Base-by-base conservation (phyloP, 2,797 vertebrate species). In the Scyliorhinus canicula region DNA sequence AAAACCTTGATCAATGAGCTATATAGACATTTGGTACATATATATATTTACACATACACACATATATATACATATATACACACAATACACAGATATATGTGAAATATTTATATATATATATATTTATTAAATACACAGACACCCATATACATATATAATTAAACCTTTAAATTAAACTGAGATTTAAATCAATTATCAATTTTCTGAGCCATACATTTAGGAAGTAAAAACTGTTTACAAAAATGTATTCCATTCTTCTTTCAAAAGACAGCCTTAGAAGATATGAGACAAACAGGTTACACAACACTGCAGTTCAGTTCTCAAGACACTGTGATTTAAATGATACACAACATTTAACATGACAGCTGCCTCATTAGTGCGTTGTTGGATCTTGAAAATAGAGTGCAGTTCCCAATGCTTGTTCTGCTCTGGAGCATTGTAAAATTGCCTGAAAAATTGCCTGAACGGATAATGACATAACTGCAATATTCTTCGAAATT, bases 301-400 rank as follows among this genome's bases (percentile, higher is more conserved):
- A 94, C 67, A 35, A 50, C 67, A 74, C 47, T 74, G 67, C 28
- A 71, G 65, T n/a, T n/a, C n/a, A n/a, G n/a, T 74, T 55, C 67
- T 94, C 93, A 94, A 94, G 93, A 74, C 93, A 69, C 93, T 24
- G 47, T 94, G 93, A 97, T 96, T 96, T 91, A 96, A 96, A 97
- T 97, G 97, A 97, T 97, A 97, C 96, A 97, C 97, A 95, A 97
- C 97, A 97, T 97, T 97, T 97, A 97, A 97, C 97, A 96, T 97
- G 97, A 97, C 97, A 97, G 96, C 97, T 97, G 97, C 96, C 96
- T 97, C 97, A 97, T 97, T 98, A 97, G 96, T 96, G 96, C 97
- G 67, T 31, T 14, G 67, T 94, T 74, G 93, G 67, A 94, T 74
- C 67, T 94, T 94, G 93, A 94, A 94, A 74, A 94, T n/a, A 55